These are phyloP conservation scores for Acrobasis repandana DNA, from an alignment of 2,888 invertebrate species.

Conservation along the genomic window DNA sequence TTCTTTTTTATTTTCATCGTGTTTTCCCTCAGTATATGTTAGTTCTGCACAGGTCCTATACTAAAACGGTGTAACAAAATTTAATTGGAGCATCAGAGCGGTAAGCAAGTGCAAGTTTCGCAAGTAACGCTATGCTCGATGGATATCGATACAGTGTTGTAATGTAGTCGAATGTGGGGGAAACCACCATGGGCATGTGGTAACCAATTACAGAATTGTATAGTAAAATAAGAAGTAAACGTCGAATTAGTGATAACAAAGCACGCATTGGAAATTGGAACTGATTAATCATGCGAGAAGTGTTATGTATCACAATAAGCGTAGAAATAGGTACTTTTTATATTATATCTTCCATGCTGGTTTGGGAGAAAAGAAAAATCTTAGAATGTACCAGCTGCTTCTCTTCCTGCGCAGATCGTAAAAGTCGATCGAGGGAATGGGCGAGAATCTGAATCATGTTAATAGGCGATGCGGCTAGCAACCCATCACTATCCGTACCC, in stretches of 20 bases:
- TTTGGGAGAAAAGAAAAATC: too few species aligned
- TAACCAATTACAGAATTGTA: not conserved
- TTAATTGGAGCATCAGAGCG: conserved; percentile 19
- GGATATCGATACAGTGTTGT: conserved; percentile 18
- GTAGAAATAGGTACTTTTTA: too few species aligned
- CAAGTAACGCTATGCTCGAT: conserved; percentile 19
- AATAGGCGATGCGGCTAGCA: too few species aligned
- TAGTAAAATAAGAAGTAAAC: not conserved
- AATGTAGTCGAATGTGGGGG: conserved; percentile 6
- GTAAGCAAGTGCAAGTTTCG: conserved; percentile 19
- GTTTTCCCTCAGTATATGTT: conserved; percentile 34
- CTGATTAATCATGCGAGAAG: not conserved
- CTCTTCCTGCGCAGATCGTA: too few species aligned
- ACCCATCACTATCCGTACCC: too few species aligned
- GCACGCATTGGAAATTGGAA: not conserved
- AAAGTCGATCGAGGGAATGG: too few species aligned
- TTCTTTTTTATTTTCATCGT: not conserved
- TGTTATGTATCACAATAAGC: too few species aligned
- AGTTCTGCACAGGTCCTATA: conserved; percentile 41
- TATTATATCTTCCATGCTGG: too few species aligned
- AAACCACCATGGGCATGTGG: conserved; percentile 10
- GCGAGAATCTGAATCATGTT: too few species aligned
- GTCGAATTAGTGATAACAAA: not conserved
- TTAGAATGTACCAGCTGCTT: too few species aligned
- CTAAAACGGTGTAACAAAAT: conserved; percentile 26